Evolutionary conservation across 2,888 invertebrate genomes (phyloP).

Genomic region (Drosophila meridionalis): DNA sequence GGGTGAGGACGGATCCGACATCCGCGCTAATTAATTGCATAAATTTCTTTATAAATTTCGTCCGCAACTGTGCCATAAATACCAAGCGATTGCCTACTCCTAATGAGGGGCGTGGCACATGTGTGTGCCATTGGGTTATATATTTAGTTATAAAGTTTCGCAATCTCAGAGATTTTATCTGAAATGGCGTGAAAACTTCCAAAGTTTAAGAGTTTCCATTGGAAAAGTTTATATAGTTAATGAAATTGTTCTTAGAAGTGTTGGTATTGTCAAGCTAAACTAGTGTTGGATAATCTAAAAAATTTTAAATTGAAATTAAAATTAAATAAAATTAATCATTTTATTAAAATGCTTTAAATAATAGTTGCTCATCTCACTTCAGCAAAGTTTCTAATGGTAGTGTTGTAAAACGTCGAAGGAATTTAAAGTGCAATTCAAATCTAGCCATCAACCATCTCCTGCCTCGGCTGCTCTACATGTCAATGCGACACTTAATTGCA

Average conservation of each 20-base stretch:
- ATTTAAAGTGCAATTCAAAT: not conserved
- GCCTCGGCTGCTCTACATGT: slow-evolving; percentile 1
- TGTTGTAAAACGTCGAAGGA: not conserved
- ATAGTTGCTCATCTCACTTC: no score
- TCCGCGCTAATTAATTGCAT: slow-evolving; percentile 54
- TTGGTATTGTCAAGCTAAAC: not conserved
- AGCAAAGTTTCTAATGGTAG: no score
- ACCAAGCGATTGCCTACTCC: not conserved
- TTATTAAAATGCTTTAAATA: not conserved
- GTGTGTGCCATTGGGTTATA: slow-evolving; percentile 6
- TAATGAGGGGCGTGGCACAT: not conserved
- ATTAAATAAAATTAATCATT: not conserved
- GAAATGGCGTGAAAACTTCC: slow-evolving; percentile 20
- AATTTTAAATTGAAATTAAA: no score
- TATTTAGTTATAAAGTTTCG: slow-evolving; percentile 11
- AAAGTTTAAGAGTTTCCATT: slow-evolving; percentile 9
- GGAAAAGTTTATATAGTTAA: not conserved
- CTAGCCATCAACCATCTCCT: not conserved
- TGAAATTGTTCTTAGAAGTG: not conserved
- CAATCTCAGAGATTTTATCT: slow-evolving; percentile 19
- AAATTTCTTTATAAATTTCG: slow-evolving; percentile 46
- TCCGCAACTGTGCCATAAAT: slow-evolving; percentile 31
- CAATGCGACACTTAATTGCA: slow-evolving; percentile 46
- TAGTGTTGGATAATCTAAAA: not conserved
- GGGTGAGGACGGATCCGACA: not conserved